A percentile compares a stretch with the other conserved stretches of the same genome.
Conservation (phyloP, 2,888 invertebrate species). For the Orchestes rusci region DNA sequence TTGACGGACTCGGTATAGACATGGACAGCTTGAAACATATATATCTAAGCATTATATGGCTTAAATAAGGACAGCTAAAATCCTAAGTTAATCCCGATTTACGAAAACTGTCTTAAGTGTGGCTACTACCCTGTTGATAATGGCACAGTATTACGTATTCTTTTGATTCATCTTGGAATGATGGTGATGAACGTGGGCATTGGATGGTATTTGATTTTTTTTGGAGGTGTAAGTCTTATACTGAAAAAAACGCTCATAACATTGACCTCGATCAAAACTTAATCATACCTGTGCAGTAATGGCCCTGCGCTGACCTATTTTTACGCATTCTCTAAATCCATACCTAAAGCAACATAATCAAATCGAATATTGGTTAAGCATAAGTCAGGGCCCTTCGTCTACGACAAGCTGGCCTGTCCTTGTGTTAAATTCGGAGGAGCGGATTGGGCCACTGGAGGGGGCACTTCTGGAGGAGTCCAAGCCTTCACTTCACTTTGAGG, state of each 20-base stretch:
- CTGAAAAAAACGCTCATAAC: slow-evolving; percentile 17
- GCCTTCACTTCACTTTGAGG: slow-evolving; percentile 85
- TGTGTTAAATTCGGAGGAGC: slow-evolving; percentile 58
- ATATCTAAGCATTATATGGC: slow-evolving; percentile 27
- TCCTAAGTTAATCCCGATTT: slow-evolving; percentile 21
- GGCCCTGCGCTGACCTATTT: slow-evolving; percentile 39
- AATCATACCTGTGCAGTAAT: slow-evolving; percentile 37
- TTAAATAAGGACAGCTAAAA: slow-evolving; percentile 34
- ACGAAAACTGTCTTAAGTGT: slow-evolving; percentile 22
- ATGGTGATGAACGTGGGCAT: slow-evolving; percentile 1
- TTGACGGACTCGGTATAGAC: slow-evolving; percentile 37
- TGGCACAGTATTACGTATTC: slow-evolving; percentile 29
- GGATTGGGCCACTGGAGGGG: slow-evolving; percentile 59
- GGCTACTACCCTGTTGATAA: slow-evolving; percentile 37
- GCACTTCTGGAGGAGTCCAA: slow-evolving; percentile 57
- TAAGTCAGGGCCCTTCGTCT: slow-evolving; percentile 37
- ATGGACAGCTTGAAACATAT: slow-evolving; percentile 44
- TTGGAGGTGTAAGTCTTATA: slow-evolving; percentile 27
- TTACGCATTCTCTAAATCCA: slow-evolving; percentile 42
- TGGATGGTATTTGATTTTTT: slow-evolving; percentile 11
- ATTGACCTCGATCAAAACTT: no score
- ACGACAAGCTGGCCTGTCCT: slow-evolving; percentile 46
- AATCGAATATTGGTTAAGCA: slow-evolving; percentile 42
- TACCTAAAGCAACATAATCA: slow-evolving; percentile 44
- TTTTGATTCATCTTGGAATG: no score